phyloP scores from a whole-genome alignment of 1,140 invertebrate genomes.

The Nebria ingens region DNA sequence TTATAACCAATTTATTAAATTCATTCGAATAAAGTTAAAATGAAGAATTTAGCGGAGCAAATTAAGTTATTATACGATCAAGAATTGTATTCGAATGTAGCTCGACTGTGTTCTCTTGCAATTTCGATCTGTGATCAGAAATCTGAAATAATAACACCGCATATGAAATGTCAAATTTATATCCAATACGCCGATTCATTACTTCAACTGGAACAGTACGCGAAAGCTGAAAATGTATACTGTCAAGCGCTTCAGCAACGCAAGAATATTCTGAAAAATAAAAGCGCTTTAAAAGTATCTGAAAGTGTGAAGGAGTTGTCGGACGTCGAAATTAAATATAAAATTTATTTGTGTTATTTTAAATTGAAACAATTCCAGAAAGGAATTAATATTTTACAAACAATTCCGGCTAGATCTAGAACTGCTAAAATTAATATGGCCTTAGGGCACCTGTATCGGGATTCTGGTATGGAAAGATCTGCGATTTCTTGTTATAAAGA shows the following conservation, averaged over 20 bases:
- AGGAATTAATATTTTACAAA: conserved; percentile 59
- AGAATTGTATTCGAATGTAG: conserved; percentile 45
- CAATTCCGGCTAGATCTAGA: conserved; percentile 49
- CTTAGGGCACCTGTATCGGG: conserved; percentile 61
- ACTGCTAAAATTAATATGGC: conserved; percentile 52
- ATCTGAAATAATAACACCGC: conserved; percentile 42
- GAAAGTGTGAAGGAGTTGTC: conserved; percentile 33
- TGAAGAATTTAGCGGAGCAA: conserved; percentile 43
- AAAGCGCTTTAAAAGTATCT: conserved; percentile 28
- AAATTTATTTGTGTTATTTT: conserved; percentile 58
- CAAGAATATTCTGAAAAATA: conserved; percentile 55
- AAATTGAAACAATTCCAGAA: conserved; percentile 55
- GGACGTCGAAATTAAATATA: conserved; percentile 66
- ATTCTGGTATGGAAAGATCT: conserved; percentile 58
- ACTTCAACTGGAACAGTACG: conserved; percentile 51
- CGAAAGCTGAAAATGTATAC: conserved; percentile 57
- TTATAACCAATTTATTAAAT: neutral
- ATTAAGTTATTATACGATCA: conserved; percentile 47
- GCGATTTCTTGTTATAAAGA: conserved; percentile 71
- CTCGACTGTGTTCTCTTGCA: conserved; percentile 48
- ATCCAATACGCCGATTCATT: conserved; percentile 59
- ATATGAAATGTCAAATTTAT: conserved; percentile 51
- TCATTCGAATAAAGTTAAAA: too few species aligned
- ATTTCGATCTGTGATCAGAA: conserved; percentile 55
- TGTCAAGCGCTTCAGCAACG: conserved; percentile 54